Evolutionary conservation across 2,888 invertebrate genomes (phyloP).

Genomic region (Euzophera pinguis): DNA sequence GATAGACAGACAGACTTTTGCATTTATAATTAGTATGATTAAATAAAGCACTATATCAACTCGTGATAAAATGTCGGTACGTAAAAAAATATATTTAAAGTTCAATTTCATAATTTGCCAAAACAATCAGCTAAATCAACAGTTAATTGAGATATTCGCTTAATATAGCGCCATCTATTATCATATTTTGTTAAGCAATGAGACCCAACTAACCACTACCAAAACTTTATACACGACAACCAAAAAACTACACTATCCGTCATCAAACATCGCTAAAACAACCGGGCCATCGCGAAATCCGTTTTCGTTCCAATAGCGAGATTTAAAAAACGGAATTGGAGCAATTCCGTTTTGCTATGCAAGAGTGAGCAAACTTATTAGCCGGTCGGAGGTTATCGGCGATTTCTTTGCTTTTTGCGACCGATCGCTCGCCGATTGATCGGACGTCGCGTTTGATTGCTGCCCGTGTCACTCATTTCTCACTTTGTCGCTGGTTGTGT

Average conservation of each 20-base stretch:
- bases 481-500: slow-evolving; percentile 27
- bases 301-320: slow-evolving; percentile 57
- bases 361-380: slow-evolving; percentile 76
- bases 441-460: slow-evolving; percentile 40
- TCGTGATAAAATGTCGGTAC: too few species aligned
- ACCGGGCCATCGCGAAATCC: slow-evolving; percentile 32
- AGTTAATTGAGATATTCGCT: too few species aligned
- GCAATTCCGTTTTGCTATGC: slow-evolving; percentile 69
- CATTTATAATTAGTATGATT: too few species aligned
- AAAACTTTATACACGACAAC: too few species aligned
- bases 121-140: too few species aligned
- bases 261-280: slow-evolving; percentile 16
- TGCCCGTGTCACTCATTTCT: slow-evolving; percentile 60
- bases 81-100: too few species aligned
- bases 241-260: background rate
- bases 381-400: slow-evolving; percentile 49
- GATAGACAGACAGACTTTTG: too few species aligned
- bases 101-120: too few species aligned
- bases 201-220: too few species aligned
- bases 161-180: too few species aligned
- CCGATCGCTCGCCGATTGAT: slow-evolving; percentile 27
- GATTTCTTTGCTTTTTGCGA: slow-evolving; percentile 69
- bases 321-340: slow-evolving; percentile 57
- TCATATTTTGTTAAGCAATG: too few species aligned
- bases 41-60: too few species aligned